Conservation (phyloP, 2,888 invertebrate genomes). For the Teleiodes luculella region DNA sequence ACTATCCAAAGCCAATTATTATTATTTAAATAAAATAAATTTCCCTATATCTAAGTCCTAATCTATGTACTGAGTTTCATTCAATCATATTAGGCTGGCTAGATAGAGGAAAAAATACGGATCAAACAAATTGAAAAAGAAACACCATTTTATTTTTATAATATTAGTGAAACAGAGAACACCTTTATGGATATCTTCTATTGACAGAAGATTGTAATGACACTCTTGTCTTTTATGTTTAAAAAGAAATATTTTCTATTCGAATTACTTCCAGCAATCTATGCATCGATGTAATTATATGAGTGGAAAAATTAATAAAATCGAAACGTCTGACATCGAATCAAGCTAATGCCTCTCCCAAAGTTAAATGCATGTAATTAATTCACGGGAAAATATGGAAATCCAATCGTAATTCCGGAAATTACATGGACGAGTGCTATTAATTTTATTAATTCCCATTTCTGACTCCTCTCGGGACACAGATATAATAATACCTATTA, state of each 20-base stretch:
- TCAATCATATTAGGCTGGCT: too few species aligned
- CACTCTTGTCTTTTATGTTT: too few species aligned
- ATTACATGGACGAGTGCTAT: slow-evolving; percentile 30
- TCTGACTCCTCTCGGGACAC: neutral
- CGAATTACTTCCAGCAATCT: neutral
- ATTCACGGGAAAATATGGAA: slow-evolving; percentile 54
- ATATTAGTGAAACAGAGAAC: too few species aligned
- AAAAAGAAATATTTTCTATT: neutral
- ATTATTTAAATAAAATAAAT: too few species aligned
- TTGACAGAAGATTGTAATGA: too few species aligned
- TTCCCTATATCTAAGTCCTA: too few species aligned
- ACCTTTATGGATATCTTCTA: neutral
- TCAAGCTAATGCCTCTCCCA: slow-evolving; percentile 64
- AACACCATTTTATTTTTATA: too few species aligned
- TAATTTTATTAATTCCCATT: slow-evolving; percentile 35
- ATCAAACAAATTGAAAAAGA: too few species aligned
- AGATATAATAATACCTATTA: too few species aligned
- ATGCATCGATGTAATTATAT: slow-evolving; percentile 28
- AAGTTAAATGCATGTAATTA: slow-evolving; percentile 58
- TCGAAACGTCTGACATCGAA: slow-evolving; percentile 56
- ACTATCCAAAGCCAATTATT: too few species aligned
- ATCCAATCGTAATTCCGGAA: slow-evolving; percentile 32
- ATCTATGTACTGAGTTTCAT: too few species aligned
- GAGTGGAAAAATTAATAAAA: slow-evolving; percentile 62
- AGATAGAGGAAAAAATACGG: too few species aligned